These are phyloP conservation scores for Rhynchophorus ferrugineus DNA, from an alignment of 1,140 invertebrate genomes.

Conservation along the genomic window DNA sequence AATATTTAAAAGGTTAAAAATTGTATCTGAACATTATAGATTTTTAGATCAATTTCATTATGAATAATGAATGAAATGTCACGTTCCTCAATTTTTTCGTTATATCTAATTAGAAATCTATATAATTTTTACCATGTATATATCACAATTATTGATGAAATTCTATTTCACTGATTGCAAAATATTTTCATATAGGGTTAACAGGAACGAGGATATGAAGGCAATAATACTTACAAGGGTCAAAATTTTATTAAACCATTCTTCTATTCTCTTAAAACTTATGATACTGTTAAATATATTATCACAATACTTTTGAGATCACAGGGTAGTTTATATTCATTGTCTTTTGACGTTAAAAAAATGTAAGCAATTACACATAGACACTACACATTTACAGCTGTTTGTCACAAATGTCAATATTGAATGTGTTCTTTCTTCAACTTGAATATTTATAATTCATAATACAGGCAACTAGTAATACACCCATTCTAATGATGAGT, in stretches of 20 bases:
- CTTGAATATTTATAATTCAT: no score
- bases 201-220: background rate
- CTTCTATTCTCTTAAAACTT: slow-evolving; percentile 11
- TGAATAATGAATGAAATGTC: no score
- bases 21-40: no score
- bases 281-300: slow-evolving; percentile 9
- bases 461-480: no score
- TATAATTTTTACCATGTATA: no score
- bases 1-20: no score
- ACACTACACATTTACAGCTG: slow-evolving; percentile 5
- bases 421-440: background rate
- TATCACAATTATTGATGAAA: no score
- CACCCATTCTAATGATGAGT: no score
- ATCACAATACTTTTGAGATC: slow-evolving; percentile 21
- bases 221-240: slow-evolving; percentile 16
- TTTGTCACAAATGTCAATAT: background rate
- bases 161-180: no score
- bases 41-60: no score
- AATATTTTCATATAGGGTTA: background rate
- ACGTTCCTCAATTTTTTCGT: no score
- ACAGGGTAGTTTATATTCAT: slow-evolving; percentile 15
- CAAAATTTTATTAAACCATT: slow-evolving; percentile 13
- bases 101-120: no score
- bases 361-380: background rate
- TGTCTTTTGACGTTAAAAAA: slow-evolving; percentile 7